These are phyloP conservation scores for Cerastoderma edule DNA, from an alignment of 2,888 invertebrate species.

Conservation along the genomic window DNA sequence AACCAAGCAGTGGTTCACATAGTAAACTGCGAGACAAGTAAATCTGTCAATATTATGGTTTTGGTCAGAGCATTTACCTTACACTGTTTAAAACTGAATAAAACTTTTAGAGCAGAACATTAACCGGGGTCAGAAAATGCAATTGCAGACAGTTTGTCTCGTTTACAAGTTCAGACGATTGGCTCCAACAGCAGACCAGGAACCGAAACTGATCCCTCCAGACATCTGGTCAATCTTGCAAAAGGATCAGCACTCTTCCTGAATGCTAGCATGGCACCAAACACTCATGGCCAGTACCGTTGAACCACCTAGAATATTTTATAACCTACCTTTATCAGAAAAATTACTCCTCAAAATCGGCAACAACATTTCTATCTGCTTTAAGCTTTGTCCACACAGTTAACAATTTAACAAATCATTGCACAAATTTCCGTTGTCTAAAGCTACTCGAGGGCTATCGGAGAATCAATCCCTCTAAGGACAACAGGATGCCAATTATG, in stretches of 20 bases:
- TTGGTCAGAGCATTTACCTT: slow-evolving; percentile 34
- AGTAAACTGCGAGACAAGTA: slow-evolving; percentile 29
- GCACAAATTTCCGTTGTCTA: not conserved
- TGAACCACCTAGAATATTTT: not conserved
- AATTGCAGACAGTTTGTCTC: slow-evolving; percentile 37
- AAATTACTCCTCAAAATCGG: not conserved
- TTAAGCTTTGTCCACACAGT: slow-evolving; percentile 27
- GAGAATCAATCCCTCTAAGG: not conserved
- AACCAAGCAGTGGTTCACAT: slow-evolving; percentile 38
- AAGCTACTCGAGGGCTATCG: slow-evolving; percentile 16
- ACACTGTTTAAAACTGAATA: slow-evolving; percentile 25
- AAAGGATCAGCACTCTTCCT: not conserved
- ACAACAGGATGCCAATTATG: slow-evolving; percentile 23
- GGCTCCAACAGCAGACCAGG: slow-evolving; percentile 20
- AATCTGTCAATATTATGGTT: slow-evolving; percentile 31
- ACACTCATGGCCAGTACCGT: slow-evolving; percentile 23
- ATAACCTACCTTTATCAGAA: not conserved
- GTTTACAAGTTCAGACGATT: slow-evolving; percentile 31
- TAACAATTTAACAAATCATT: not conserved
- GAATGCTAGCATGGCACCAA: slow-evolving; percentile 12
- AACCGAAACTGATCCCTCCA: slow-evolving; percentile 13
- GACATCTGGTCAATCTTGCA: slow-evolving; percentile 31
- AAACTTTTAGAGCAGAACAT: slow-evolving; percentile 30
- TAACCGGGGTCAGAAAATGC: slow-evolving; percentile 25
- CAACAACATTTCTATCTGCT: slow-evolving; percentile 19